Conservation (phyloP, 2,888 invertebrate genomes). For the Acanthococcus lagerstroemiae region DNA sequence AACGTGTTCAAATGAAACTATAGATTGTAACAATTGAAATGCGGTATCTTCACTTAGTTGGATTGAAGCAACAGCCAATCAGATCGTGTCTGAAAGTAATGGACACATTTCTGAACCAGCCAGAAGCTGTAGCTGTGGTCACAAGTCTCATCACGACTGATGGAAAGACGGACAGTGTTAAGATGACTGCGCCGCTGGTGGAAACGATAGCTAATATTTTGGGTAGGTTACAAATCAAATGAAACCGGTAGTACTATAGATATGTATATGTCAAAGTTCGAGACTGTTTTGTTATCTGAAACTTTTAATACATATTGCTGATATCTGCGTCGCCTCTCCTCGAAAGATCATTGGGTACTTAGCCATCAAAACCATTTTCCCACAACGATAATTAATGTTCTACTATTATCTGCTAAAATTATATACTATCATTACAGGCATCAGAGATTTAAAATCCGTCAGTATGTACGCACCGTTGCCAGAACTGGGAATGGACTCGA, state of each 20-base stretch:
- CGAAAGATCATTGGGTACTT: too few species aligned
- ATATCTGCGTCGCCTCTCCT: too few species aligned
- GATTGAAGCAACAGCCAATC: conserved; percentile 46
- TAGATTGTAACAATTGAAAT: conserved; percentile 38
- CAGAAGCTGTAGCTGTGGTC: conserved; percentile 9
- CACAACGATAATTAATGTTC: too few species aligned
- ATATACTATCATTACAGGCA: conserved; percentile 43
- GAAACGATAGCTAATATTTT: conserved; percentile 57
- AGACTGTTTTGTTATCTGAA: too few species aligned
- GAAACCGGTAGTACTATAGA: neutral
- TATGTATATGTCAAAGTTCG: too few species aligned
- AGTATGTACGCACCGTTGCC: conserved; percentile 63
- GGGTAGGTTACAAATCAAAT: conserved; percentile 38
- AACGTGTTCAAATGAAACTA: too few species aligned
- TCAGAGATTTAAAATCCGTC: conserved; percentile 57
- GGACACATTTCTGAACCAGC: conserved; percentile 11
- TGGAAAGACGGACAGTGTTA: neutral
- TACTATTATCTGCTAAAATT: too few species aligned
- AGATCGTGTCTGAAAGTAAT: conserved; percentile 18
- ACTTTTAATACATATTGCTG: too few species aligned
- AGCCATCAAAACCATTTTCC: too few species aligned
- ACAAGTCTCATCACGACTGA: conserved; percentile 5
- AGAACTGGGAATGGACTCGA: conserved; percentile 90
- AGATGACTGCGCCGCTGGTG: conserved; percentile 53
- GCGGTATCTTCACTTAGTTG: neutral